Evolutionary conservation across 2,888 invertebrate species (phyloP).

Genomic region (Endomychus coccineus): DNA sequence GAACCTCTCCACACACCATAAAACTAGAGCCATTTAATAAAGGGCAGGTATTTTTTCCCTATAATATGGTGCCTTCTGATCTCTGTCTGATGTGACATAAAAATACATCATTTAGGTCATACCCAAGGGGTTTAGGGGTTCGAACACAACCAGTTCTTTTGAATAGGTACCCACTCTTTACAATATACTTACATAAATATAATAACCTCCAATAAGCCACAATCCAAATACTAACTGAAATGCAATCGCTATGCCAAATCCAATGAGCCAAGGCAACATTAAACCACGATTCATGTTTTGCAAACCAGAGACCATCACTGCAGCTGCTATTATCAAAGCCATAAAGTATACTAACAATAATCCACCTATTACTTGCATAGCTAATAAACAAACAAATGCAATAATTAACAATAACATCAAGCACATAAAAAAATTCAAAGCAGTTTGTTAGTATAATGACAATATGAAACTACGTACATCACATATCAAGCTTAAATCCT

Average conservation of each 20-base stretch:
- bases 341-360: constrained; percentile 55
- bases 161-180: no score
- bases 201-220: constrained; percentile 83
- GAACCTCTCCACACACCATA: constrained; percentile 4
- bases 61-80: no score
- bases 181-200: constrained; percentile 71
- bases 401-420: constrained; percentile 8
- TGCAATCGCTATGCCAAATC: constrained; percentile 59
- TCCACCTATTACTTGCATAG: constrained; percentile 64
- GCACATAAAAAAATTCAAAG: no score
- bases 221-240: constrained; percentile 76
- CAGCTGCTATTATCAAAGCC: constrained; percentile 50
- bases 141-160: no score
- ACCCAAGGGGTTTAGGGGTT: no score
- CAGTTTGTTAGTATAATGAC: no score
- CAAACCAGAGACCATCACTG: constrained; percentile 57
- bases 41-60: no score
- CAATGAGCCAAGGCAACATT: constrained; percentile 72
- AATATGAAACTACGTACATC: no score
- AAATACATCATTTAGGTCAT: no score
- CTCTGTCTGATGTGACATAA: no score
- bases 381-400: constrained; percentile 44
- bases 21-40: constrained; percentile 3
- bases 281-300: constrained; percentile 67
- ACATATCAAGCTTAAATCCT: no score